Base-by-base conservation (phyloP, 2,113 vertebrate genomes). In the Triplophysa siluroides region DNA sequence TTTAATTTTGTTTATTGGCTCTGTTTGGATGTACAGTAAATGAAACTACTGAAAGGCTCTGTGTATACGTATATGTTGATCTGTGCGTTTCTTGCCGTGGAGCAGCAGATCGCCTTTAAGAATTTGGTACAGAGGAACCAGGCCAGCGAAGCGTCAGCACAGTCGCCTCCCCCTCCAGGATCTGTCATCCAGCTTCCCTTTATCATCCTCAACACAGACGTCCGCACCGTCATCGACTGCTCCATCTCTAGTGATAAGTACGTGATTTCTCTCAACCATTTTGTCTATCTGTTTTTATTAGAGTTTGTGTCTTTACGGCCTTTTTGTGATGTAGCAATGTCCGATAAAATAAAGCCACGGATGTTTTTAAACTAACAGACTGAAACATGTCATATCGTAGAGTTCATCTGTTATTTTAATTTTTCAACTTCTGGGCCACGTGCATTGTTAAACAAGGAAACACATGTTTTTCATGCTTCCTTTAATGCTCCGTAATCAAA, bases 241-340 rank as follows among this genome's bases (percentile, higher is more conserved):
- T 96, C 95, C 88, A 95, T 96, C 89, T 96, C 95, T 70, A 94
- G 93, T 65, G 94, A 95, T 87, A 96, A 96, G 95, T 95, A 85
- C 91, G 93, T 62, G 16, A 52, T 63, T 18, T 60, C 45, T 12
- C 54, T 23, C 5, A 9, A 50, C 41, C 24, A 18, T 71, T 41
- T 61, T 41, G 18, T 58, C 29, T 47, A 14, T 45, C 38, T 67
- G 11, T 73, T 19, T 54, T 12, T 18, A 18, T 23, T 19, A 11
- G 18, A 24, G 5, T 21, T 13, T 21, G 14, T 78, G 16, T 56
- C 9, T 45, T 12, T 45, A 2, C 64, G 5, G 54, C 18, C 3
- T 38, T 43, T 26, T 23, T 26, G 10, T 60, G 52, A 13, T 60
- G 16, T 52, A 8, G 45, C 7, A 52, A 13, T 56, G 1, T 24